Base-by-base conservation (phyloP, 2,113 vertebrate genomes). In the Thryonomys swinderianus region DNA sequence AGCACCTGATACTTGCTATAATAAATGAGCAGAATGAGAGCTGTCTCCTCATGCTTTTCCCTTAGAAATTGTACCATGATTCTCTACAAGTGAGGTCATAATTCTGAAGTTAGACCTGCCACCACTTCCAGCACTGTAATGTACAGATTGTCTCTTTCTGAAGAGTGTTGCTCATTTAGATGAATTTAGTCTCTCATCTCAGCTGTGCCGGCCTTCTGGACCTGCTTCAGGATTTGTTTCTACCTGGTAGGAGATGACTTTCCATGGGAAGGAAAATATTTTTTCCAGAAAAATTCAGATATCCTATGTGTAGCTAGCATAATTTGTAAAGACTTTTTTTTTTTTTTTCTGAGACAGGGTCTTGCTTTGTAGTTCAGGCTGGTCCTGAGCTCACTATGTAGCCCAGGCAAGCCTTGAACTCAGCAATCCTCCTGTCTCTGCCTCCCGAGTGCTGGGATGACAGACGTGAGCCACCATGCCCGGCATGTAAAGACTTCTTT, bases 191-290 rank as follows among this genome's bases (percentile, higher is more conserved):
- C n/a, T 83, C 17, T 76, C 64, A 40, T 27, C 64, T 85, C 27
- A 55, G 81, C 42, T 92, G 64, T 91, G 45, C 18, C 71, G 48
- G 74, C 25, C 69, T 87, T 90, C 93, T 78, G 25, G 23, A 74
- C 71, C 78, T 42, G 81, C 73, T 81, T 73, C 66, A 66, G 21
- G 23, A 30, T 80, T 61, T 79, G 17, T 89, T 87, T 95, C 64
- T 55, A 80, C 62, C 45, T 42, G 84, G 71, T 66, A 40, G 3
- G 30, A 91, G n/a, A 69, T 74, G 11, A 45, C 57, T 92, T 92
- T 92, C 74, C 79, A 51, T 87, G 62, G 62, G n/a, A 95, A 69
- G 5, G 73, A 74, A 73, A 61, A 61, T 74, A 67, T 61, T 61
- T 61, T 51, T 42, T 32, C 74, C 34, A 37, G 27, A 69, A 53